Conservation (phyloP, 1,140 invertebrate species). For the Scaptomyza hsui region DNA sequence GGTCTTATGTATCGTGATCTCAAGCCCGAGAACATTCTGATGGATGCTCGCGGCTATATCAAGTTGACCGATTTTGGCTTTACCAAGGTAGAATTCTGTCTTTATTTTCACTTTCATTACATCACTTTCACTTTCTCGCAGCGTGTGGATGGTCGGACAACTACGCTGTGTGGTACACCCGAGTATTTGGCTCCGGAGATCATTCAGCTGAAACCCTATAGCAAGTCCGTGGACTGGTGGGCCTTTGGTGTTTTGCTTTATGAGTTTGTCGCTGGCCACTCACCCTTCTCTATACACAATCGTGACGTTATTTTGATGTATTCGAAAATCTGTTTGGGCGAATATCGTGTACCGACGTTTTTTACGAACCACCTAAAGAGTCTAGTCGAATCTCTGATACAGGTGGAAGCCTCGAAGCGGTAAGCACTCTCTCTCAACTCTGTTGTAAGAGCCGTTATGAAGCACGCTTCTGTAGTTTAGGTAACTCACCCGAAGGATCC, state of each 20-base stretch:
- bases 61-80: slow-evolving; percentile 96
- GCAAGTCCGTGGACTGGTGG: slow-evolving; percentile 98
- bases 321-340: slow-evolving; percentile 91
- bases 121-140: neutral
- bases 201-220: slow-evolving; percentile 96
- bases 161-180: slow-evolving; percentile 97
- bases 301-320: slow-evolving; percentile 94
- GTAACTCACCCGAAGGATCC: slow-evolving; percentile 92
- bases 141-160: slow-evolving; percentile 90
- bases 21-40: slow-evolving; percentile 98
- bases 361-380: slow-evolving; percentile 92
- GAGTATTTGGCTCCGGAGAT: slow-evolving; percentile 98
- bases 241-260: slow-evolving; percentile 95
- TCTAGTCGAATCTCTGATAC: slow-evolving; percentile 92
- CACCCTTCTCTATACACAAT: slow-evolving; percentile 90
- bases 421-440: slow-evolving; percentile 22
- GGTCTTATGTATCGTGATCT: slow-evolving; percentile 96
- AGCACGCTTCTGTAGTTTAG: slow-evolving; percentile 85
- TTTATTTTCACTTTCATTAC: slow-evolving; percentile 4
- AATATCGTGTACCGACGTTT: slow-evolving; percentile 88
- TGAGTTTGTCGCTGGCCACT: slow-evolving; percentile 92
- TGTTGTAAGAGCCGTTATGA: neutral
- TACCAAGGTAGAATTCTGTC: slow-evolving; percentile 88
- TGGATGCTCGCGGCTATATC: slow-evolving; percentile 94
- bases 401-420: slow-evolving; percentile 92